Evolutionary conservation across 1,140 invertebrate genomes (phyloP), one percentile per base, ranked within the genome.

Genomic region (Brachionus rubens): DNA sequence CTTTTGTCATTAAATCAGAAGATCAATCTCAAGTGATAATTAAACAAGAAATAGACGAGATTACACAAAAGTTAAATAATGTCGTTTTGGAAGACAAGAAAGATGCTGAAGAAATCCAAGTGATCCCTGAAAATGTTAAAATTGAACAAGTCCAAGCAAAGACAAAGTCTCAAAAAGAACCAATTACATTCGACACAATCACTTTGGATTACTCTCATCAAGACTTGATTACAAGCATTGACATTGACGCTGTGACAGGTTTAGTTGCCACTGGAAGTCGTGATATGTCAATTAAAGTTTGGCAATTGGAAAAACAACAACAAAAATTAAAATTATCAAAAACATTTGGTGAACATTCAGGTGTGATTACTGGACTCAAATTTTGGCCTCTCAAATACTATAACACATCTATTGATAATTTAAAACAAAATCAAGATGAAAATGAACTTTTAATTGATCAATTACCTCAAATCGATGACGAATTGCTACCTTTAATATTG

Each of bases 211-310:
- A 72, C 16, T 43, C 46, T 19, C 68, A 72, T 50, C 30, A 72
- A 50, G 68, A 72, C 30, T 54, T 72, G 12, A 46, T 72, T 21
- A 48, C 36, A 19, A 26, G 46, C 30, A 19, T 72, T 33, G 68
- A 72, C 41, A 30, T 72, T 10, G 43, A 50, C n/a, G 28, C 43
- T 9, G 33, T 26, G 26, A 36, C 24, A 36, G 21, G 21, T 46
- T 48, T 26, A n/a, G 3, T 72, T 1, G 68, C 24, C 14, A 52
- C 68, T 19, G 68, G 68, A 21, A 72, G 68, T 65, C 33, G 59
- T 19, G 59, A 65, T 10, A 65, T 36, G 19, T 43, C 59, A 7
- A 41, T 65, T 14, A 65, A 65, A 43, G 21, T 46, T 14, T 65
- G 59, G 59, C 19, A 41, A 14, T 65, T 43, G 12, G 19, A 46